Evolutionary conservation across 2,888 invertebrate species (phyloP), one percentile per base, ranked within the genome.

Genomic region (Agriotes lineatus): DNA sequence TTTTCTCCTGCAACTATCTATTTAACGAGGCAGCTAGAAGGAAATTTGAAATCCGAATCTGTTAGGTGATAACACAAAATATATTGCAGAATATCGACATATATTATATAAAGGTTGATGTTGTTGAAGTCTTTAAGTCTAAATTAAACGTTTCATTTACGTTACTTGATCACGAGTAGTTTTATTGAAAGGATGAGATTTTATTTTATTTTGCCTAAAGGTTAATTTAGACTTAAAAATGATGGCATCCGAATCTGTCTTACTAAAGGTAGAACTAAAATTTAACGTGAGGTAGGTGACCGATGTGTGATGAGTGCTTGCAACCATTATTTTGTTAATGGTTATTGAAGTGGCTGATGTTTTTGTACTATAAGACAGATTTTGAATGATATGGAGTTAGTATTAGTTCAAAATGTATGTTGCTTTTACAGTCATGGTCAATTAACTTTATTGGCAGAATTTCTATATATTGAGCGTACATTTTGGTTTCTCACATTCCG

Each of bases 151-250:
- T 50, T 54, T 42, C n/a, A 30, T 62, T 67, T 67, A 68, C 37
- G 52, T 68, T 59, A 39, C 45, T 54, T 61, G 60, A 67, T 67
- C 61, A 67, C 20, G 22, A 19, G 20, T 59, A 30, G 18, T 63
- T 68, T 59, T 68, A 58, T 39, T 63, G 9, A 42, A 37, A 37
- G 59, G 52, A 25, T n/a, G 64, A 30, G 10, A 37, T 45, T 67
- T 62, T 19, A 33, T 68, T 68, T 68, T 68, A 63, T 59, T 68
- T 63, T 59, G 48, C 42, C 20, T 52, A 22, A 44, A 57, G 39
- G 18, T 63, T 68, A 59, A 68, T 68, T 68, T 68, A 63, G 68
- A 63, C 68, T 68, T 68, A 68, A 68, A 68, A 45, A 12, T 37
- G 18, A 20, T 57, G 42, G 62, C 50, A 50, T 62, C 39, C 30